These are phyloP conservation scores for Lasioglossum figueresi DNA, from an alignment of 2,888 invertebrate genomes.

Conservation along the genomic window DNA sequence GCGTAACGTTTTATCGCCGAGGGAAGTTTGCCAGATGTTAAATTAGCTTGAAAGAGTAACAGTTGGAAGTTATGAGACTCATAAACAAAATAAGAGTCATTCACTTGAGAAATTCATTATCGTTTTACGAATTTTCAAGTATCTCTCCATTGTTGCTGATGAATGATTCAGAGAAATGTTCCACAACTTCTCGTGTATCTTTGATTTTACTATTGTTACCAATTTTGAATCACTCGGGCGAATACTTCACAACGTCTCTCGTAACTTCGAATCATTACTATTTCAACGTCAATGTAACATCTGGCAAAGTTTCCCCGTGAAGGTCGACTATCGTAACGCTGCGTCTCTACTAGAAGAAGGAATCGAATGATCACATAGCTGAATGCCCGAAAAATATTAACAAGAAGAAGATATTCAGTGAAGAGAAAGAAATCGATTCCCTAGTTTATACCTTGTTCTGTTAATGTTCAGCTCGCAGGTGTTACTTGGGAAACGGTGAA, in stretches of 20 bases:
- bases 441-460: conserved; percentile 28
- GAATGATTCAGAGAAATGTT: neutral
- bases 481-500: conserved; percentile 85
- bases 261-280: neutral
- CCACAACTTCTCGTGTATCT: neutral
- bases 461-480: conserved; percentile 79
- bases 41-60: neutral
- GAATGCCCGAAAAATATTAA: conserved; percentile 23
- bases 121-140: neutral
- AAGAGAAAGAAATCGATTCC: conserved; percentile 19
- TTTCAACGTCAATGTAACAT: neutral
- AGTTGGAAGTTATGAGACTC: neutral
- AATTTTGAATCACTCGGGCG: neutral
- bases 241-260: neutral
- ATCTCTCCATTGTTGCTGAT: too few species aligned
- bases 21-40: conserved; percentile 16
- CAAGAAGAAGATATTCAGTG: conserved; percentile 25
- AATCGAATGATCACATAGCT: conserved; percentile 28
- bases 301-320: neutral
- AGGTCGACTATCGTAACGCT: conserved; percentile 23
- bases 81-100: neutral
- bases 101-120: neutral
- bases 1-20: conserved; percentile 25
- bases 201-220: neutral
- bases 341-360: conserved; percentile 37